A percentile compares a stretch with the other conserved stretches of the same genome.
Evolutionary conservation across 2,888 invertebrate genomes (phyloP).

Genomic region (Stenichneumon culpator): DNA sequence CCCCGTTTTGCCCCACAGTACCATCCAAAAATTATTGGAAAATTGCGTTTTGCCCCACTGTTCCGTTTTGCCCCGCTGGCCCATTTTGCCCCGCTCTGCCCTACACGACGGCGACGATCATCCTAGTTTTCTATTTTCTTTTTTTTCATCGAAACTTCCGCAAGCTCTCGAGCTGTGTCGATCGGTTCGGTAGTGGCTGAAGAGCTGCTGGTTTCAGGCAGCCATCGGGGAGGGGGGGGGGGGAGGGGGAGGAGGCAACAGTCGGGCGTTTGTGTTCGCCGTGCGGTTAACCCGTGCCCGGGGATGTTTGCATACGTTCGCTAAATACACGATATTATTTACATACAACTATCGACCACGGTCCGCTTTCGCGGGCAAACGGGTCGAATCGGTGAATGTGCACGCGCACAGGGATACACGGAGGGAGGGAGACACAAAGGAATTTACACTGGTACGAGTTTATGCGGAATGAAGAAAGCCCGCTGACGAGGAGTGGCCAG

Average conservation of each 20-base stretch:
- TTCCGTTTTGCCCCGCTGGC: no score
- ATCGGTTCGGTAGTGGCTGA: constrained; percentile 12
- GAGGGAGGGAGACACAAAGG: not conserved
- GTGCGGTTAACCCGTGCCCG: constrained; percentile 55
- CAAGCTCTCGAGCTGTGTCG: not conserved
- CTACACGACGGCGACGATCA: no score
- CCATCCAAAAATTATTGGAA: no score
- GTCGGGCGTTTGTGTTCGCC: constrained; percentile 52
- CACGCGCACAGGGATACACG: constrained; percentile 1
- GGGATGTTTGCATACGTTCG: constrained; percentile 64
- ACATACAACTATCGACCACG: constrained; percentile 60
- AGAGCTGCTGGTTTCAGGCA: not conserved
- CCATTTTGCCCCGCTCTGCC: no score
- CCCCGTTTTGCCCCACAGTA: no score
- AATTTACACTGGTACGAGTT: constrained; percentile 28
- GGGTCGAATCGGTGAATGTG: constrained; percentile 22
- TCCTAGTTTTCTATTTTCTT: constrained; percentile 17
- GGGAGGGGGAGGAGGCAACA: not conserved
- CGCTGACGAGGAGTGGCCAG: constrained; percentile 58
- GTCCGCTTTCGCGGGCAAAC: constrained; percentile 33
- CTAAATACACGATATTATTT: constrained; percentile 67
- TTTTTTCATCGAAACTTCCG: constrained; percentile 21
- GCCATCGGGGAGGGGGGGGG: constrained; percentile 2
- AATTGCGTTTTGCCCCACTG: no score
- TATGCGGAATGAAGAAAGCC: constrained; percentile 34